A percentile compares a stretch with the other conserved stretches of the same genome.
phyloP scores from a whole-genome alignment of 1,140 invertebrate genomes.

The Drosophila persimilis region DNA sequence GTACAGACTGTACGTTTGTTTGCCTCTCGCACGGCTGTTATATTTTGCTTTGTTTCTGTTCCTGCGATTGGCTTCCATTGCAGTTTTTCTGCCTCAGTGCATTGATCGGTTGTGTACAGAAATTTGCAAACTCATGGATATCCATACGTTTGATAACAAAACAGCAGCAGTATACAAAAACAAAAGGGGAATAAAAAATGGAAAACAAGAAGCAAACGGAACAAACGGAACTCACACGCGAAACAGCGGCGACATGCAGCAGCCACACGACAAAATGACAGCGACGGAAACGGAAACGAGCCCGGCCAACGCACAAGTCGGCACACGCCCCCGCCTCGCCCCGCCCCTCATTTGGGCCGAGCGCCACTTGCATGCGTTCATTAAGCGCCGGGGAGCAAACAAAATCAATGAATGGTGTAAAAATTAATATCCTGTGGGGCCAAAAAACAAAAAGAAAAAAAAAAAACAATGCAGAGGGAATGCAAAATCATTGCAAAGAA shows the following conservation, averaged over 20 bases:
- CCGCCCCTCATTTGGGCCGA: background rate
- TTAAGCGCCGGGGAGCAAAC: constrained; percentile 62
- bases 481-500: constrained; percentile 20
- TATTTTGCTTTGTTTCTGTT: constrained; percentile 9
- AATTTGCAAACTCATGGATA: constrained; percentile 58
- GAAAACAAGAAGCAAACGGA: no score
- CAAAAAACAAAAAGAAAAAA: constrained; percentile 1
- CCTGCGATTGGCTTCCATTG: constrained; percentile 60
- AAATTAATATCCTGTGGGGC: constrained; percentile 81
- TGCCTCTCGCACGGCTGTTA: background rate
- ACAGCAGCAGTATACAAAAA: background rate
- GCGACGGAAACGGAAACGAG: constrained; percentile 62
- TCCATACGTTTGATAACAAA: constrained; percentile 48
- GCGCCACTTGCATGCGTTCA: constrained; percentile 52
- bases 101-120: constrained; percentile 32
- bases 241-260: background rate
- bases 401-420: constrained; percentile 83
- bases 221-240: no score
- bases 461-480: constrained; percentile 12
- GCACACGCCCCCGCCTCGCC: background rate
- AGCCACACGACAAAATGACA: constrained; percentile 9
- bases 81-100: constrained; percentile 74
- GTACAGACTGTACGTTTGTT: constrained; percentile 33
- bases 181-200: background rate
- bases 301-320: constrained; percentile 37